phyloP scores from a whole-genome alignment of 2,888 invertebrate genomes.

The Parnassius glacialis region DNA sequence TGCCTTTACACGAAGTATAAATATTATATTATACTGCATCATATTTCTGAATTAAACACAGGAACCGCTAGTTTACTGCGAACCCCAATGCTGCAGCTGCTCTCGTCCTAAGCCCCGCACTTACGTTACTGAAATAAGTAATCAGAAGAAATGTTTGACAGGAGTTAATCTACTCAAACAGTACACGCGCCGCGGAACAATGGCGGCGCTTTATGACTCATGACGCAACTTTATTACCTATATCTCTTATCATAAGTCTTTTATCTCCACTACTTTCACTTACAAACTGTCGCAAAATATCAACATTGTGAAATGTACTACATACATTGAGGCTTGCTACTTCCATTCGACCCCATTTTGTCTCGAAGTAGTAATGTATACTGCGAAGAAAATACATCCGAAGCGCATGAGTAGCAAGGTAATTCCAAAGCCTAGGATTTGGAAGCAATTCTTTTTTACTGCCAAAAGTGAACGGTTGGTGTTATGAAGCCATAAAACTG shows the following conservation, averaged over 20 bases:
- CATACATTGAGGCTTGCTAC: background rate
- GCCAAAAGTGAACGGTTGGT: slow-evolving; percentile 29
- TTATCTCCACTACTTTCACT: slow-evolving; percentile 7
- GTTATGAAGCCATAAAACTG: slow-evolving; percentile 35
- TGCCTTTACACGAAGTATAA: too few species aligned
- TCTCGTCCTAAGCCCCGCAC: background rate
- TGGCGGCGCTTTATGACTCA: slow-evolving; percentile 5
- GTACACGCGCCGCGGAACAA: background rate
- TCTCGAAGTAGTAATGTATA: background rate
- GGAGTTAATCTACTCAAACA: slow-evolving; percentile 1
- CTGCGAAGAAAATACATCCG: background rate
- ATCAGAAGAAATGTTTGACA: background rate
- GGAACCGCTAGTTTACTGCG: background rate
- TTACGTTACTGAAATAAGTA: background rate
- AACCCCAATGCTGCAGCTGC: background rate
- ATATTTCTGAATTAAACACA: too few species aligned
- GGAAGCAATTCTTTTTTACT: slow-evolving; percentile 37
- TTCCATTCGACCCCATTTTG: background rate
- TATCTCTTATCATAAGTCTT: slow-evolving; percentile 14
- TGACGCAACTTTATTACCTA: slow-evolving; percentile 12
- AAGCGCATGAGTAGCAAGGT: background rate
- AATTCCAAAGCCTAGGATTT: slow-evolving; percentile 35
- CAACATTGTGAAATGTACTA: background rate
- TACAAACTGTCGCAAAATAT: background rate
- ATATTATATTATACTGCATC: too few species aligned